These are phyloP conservation scores for Burhinus bistriatus DNA, from an alignment of 2,113 vertebrate genomes.

Conservation along the genomic window DNA sequence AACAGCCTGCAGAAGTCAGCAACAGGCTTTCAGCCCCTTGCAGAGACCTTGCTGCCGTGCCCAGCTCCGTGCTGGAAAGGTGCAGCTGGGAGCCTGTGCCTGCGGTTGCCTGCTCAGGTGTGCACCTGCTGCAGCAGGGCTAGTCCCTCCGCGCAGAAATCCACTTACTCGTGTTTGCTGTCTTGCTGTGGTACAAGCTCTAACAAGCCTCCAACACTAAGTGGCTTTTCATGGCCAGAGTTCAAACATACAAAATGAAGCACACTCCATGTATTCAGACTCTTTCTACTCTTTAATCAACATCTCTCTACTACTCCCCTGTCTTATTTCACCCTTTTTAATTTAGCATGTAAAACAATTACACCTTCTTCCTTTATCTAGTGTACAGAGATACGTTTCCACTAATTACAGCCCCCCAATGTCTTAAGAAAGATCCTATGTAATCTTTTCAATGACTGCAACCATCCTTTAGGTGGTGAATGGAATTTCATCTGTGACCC, in stretches of 20 bases:
- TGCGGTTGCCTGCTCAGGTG: background rate
- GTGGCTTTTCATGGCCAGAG: background rate
- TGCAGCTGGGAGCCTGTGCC: background rate
- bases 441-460: background rate
- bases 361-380: background rate
- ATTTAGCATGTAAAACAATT: background rate
- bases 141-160: background rate
- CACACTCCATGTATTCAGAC: background rate
- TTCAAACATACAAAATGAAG: conserved; percentile 24
- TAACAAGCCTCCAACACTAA: background rate
- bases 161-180: background rate
- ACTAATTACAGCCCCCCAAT: conserved; percentile 5
- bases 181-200: background rate
- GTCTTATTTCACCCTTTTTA: conserved; percentile 6
- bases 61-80: background rate
- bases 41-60: background rate
- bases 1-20: background rate
- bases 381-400: background rate
- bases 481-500: background rate
- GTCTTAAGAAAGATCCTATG: background rate
- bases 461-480: background rate
- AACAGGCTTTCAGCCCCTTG: background rate
- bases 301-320: background rate
- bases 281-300: conserved; percentile 42
- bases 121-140: conserved; percentile 4